Percentiles rank a stretch among this genome's conserved stretches.
These are phyloP conservation scores for Chlorospingus semifuscus DNA, from an alignment of 2,797 vertebrate genomes.

Conservation along the genomic window DNA sequence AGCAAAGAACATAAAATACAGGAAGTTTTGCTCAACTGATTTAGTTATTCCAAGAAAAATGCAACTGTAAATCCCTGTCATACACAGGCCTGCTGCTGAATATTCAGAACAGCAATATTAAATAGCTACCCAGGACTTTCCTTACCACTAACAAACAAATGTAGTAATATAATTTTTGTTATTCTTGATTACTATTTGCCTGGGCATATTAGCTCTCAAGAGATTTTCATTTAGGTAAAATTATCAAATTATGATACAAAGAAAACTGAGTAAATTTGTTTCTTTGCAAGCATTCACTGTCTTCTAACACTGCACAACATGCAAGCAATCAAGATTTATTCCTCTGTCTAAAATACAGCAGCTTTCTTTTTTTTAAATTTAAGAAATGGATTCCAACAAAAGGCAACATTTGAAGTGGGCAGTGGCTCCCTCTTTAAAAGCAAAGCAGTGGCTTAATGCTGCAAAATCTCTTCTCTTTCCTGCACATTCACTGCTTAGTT, in stretches of 20 bases:
- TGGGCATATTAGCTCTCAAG: neutral
- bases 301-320: neutral
- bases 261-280: neutral
- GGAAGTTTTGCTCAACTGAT: neutral
- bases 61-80: neutral
- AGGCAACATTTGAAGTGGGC: neutral
- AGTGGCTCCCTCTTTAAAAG: neutral
- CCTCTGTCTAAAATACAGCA: neutral
- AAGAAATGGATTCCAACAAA: neutral
- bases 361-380: neutral
- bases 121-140: neutral
- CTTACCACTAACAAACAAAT: neutral
- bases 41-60: neutral
- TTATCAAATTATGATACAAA: neutral
- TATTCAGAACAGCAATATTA: neutral
- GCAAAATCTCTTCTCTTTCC: neutral
- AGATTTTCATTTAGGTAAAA: neutral
- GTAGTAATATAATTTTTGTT: neutral
- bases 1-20: neutral
- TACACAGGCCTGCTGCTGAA: neutral
- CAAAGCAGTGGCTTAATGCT: neutral
- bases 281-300: neutral
- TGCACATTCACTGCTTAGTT: neutral
- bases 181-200: neutral
- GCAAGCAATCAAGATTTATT: neutral